Evolutionary conservation across 2,797 vertebrate genomes (phyloP), one percentile per base, ranked within the genome.

Genomic region (Syngnathus rostellatus): DNA sequence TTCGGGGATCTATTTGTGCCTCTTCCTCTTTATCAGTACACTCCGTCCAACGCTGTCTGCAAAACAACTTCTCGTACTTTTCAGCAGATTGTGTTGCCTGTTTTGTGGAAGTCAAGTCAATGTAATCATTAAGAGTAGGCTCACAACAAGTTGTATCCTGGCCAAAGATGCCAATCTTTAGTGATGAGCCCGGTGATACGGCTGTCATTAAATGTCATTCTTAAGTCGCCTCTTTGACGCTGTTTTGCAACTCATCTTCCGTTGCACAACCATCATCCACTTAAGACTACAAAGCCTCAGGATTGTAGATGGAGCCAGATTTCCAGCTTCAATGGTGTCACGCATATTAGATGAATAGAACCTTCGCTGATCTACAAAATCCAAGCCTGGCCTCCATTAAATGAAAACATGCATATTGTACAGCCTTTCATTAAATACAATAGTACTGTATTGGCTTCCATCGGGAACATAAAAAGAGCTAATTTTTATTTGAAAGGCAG

Each of bases 131-230:
- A 50, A 50, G 7, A 50, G 19, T 6, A 19, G 46, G 17, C 46
- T 50, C 31, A 12, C 41, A 60, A 39, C 64, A 58, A 38, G 43
- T 41, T 48, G 63, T 50, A 64, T 55, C 45, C 46, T 16, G 66
- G 45, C 57, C 45, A 62, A 57, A 77, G 81, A 83, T 83, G 73
- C 59, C 60, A 67, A 77, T 85, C 79, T 76, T 10, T 1, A 23
- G 45, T 37, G 77, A 85, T 81, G 69, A 61, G 60, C 68, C 43
- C 38, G 37, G 63, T 53, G 79, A 84, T 84, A 81, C 60, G 72
- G 63, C 40, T 62, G 65, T 69, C 66, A 50, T 69, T 60, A 54
- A 72, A 65, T 62, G 68, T 62, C 6, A 61, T 19, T 54, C n/a
- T 64, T 17, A 46, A 19, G 10, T 50, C 8, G 65, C 60, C 21